phyloP scores from a whole-genome alignment of 1,140 invertebrate genomes.

The Drosophila subobscura region DNA sequence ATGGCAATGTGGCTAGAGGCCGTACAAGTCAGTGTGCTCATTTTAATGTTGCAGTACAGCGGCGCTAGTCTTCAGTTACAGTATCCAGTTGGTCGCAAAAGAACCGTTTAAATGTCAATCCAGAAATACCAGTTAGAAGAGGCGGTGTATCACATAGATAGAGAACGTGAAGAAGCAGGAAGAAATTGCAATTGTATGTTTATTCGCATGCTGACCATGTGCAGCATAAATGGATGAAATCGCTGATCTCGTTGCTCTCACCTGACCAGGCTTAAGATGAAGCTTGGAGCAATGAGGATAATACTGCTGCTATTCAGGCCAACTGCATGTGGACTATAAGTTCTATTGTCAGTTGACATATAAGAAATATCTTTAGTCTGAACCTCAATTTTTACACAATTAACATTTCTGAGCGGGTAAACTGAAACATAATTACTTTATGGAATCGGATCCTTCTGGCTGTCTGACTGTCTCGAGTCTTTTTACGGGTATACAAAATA shows the following conservation, averaged over 20 bases:
- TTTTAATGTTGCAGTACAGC: constrained; percentile 64
- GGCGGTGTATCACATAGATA: constrained; percentile 56
- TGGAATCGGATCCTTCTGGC: no score
- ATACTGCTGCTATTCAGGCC: constrained; percentile 64
- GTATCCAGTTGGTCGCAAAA: constrained; percentile 78
- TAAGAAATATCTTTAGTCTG: constrained; percentile 14
- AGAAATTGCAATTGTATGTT: constrained; percentile 76
- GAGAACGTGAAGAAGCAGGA: constrained; percentile 57
- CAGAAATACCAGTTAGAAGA: constrained; percentile 82
- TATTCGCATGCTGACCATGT: constrained; percentile 69
- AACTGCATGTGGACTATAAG: constrained; percentile 51
- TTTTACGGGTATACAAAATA: no score
- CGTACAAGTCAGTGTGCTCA: constrained; percentile 77
- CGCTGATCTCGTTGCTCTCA: constrained; percentile 36
- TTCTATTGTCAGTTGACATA: constrained; percentile 28
- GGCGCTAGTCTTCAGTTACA: constrained; percentile 62
- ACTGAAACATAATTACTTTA: no score
- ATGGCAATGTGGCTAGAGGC: constrained; percentile 57
- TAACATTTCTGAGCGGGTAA: no score
- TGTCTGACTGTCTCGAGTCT: no score
- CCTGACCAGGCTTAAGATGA: constrained; percentile 60
- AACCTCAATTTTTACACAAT: constrained; percentile 2
- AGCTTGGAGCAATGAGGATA: constrained; percentile 50
- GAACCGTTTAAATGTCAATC: constrained; percentile 83
- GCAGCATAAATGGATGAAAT: constrained; percentile 65